Percentiles rank a stretch among this genome's conserved stretches.
phyloP scores from a whole-genome alignment of 2,888 invertebrate genomes.

The Ephialtes manifestator region DNA sequence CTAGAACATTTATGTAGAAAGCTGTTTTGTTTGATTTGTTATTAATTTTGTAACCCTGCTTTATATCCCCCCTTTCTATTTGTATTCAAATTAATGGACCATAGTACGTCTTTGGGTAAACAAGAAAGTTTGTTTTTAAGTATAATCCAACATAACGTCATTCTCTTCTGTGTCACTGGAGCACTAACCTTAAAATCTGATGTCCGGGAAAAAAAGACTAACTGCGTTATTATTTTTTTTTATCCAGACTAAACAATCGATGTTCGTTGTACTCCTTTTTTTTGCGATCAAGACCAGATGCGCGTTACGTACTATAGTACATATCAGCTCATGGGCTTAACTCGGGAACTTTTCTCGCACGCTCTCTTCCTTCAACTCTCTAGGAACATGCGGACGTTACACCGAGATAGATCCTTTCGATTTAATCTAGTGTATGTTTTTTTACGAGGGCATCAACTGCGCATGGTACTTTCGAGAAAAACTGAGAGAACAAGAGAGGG shows the following conservation, averaged over 20 bases:
- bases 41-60: neutral
- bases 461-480: neutral
- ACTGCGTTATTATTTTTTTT: neutral
- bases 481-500: neutral
- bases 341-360: neutral
- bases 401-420: slow-evolving; percentile 10
- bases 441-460: slow-evolving; percentile 45
- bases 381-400: slow-evolving; percentile 15
- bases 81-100: neutral
- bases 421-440: slow-evolving; percentile 38
- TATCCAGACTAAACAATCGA: neutral
- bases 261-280: neutral
- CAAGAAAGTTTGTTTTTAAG: neutral
- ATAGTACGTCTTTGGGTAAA: neutral
- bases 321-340: neutral
- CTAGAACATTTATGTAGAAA: neutral
- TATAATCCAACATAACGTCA: neutral
- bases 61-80: neutral
- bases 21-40: neutral
- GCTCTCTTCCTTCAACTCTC: neutral
- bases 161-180: neutral
- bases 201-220: neutral
- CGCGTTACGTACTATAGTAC: neutral
- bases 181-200: neutral
- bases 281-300: neutral